Conservation (phyloP, 2,113 vertebrate species). For the Zapus hudsonius region DNA sequence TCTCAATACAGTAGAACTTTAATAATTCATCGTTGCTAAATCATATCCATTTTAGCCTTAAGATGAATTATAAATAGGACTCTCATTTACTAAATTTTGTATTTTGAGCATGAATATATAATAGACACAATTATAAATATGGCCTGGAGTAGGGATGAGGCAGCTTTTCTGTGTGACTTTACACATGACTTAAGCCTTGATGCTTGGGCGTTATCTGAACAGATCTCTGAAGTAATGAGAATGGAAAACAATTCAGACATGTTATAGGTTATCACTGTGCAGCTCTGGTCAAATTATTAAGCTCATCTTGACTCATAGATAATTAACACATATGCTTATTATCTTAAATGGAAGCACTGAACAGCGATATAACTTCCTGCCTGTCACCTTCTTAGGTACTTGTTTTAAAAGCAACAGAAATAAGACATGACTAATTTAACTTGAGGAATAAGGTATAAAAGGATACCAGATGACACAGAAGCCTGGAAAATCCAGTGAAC, state of each 20-base stretch:
- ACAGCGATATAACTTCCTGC: background rate
- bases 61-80: background rate
- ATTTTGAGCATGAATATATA: background rate
- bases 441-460: background rate
- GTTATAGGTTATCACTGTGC: background rate
- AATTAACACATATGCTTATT: background rate
- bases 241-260: background rate
- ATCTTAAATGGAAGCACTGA: background rate
- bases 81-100: background rate
- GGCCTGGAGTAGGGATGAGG: rapidly evolving
- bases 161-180: background rate
- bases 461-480: background rate
- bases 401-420: constrained; percentile 45
- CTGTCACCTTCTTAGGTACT: background rate
- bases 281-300: background rate
- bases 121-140: rapidly evolving
- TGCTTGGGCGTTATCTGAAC: background rate
- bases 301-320: background rate
- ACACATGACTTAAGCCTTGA: rapidly evolving
- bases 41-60: background rate
- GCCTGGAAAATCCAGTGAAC: background rate
- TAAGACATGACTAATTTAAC: constrained; percentile 14
- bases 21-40: background rate
- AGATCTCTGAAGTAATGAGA: background rate
- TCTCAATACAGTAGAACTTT: background rate